Evolutionary conservation across 1,140 invertebrate species (phyloP).

Genomic region (Branchinecta lynchi): DNA sequence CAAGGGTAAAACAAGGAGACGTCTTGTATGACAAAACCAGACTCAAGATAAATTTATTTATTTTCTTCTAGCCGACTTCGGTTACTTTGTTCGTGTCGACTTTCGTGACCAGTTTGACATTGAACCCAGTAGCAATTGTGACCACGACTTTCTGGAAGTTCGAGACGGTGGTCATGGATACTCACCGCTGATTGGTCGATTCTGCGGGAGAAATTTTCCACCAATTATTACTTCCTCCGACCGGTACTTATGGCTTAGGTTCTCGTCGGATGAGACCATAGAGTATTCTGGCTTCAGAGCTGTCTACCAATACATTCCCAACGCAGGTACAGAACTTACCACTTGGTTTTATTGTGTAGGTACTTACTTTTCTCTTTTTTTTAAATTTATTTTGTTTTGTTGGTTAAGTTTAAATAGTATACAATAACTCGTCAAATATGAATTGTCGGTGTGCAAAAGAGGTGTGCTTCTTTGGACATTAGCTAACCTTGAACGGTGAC

Average conservation of each 20-base stretch:
- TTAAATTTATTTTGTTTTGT: not conserved
- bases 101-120: constrained; percentile 65
- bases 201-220: constrained; percentile 60
- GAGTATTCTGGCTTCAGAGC: constrained; percentile 66
- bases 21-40: too few relatives aligned
- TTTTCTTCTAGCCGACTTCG: constrained; percentile 49
- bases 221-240: constrained; percentile 55
- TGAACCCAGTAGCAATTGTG: constrained; percentile 53
- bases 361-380: too few relatives aligned
- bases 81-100: constrained; percentile 56
- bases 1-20: too few relatives aligned
- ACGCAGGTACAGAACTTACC: constrained; percentile 26
- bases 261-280: constrained; percentile 67
- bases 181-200: constrained; percentile 48
- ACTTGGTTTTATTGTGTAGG: not conserved
- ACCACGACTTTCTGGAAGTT: constrained; percentile 67
- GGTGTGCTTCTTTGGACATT: too few relatives aligned
- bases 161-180: constrained; percentile 71
- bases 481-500: too few relatives aligned
- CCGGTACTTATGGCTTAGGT: constrained; percentile 63
- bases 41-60: too few relatives aligned
- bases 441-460: too few relatives aligned
- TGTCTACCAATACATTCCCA: constrained; percentile 47
- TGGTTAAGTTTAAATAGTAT: not conserved
- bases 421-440: too few relatives aligned